Conservation (phyloP, 2,888 invertebrate genomes). For the Aproaerema taeniolella region DNA sequence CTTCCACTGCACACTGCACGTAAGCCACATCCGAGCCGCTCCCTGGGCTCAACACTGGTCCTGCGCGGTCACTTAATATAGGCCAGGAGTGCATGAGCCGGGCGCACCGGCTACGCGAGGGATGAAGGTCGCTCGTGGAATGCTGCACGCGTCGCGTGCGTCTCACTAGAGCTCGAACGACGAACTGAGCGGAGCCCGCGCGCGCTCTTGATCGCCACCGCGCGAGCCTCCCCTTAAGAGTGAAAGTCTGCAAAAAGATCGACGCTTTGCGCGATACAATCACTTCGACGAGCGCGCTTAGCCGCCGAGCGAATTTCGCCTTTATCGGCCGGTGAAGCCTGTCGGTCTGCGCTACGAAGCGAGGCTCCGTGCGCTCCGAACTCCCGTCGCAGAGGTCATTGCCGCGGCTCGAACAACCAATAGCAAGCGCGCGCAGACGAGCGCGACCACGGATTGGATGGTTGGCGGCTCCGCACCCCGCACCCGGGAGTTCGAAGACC, state of each 20-base stretch:
- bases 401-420: constrained; percentile 79
- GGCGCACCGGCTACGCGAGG: constrained; percentile 55
- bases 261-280: constrained; percentile 71
- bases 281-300: constrained; percentile 52
- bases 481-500: constrained; percentile 84
- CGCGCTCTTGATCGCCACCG: constrained; percentile 60
- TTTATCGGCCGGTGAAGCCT: constrained; percentile 67
- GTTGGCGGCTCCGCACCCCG: constrained; percentile 43
- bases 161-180: constrained; percentile 76
- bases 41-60: constrained; percentile 38
- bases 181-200: constrained; percentile 71
- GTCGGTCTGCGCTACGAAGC: constrained; percentile 69
- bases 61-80: constrained; percentile 51
- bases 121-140: constrained; percentile 65
- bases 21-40: constrained; percentile 61
- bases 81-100: constrained; percentile 61
- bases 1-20: constrained; percentile 70
- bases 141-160: constrained; percentile 68
- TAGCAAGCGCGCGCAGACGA: constrained; percentile 65
- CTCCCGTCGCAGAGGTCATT: constrained; percentile 90
- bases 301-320: constrained; percentile 68
- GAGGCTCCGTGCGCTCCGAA: constrained; percentile 88
- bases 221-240: constrained; percentile 70
- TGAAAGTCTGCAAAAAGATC: constrained; percentile 79
- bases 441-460: constrained; percentile 66